Percentiles rank a stretch among this genome's conserved stretches.
These are phyloP conservation scores for Eupithecia inturbata DNA, from an alignment of 2,888 invertebrate genomes.

Conservation along the genomic window DNA sequence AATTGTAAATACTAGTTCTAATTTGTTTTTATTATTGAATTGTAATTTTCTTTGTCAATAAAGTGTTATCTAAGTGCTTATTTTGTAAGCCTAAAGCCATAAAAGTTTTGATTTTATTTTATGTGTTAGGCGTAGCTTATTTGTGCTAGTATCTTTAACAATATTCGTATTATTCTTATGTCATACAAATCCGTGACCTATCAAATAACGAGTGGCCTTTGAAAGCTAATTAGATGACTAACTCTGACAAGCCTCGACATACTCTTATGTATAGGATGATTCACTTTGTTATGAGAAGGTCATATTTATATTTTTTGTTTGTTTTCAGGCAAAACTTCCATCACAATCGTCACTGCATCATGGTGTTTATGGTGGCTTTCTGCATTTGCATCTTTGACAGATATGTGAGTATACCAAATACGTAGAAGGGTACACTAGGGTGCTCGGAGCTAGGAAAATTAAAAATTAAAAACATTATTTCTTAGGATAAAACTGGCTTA, in stretches of 20 bases:
- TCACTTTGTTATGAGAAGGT: neutral
- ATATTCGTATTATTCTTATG: neutral
- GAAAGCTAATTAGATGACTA: conserved; percentile 16
- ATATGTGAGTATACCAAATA: conserved; percentile 69
- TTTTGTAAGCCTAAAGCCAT: neutral
- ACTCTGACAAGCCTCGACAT: conserved; percentile 1
- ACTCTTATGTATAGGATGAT: neutral
- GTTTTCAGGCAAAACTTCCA: conserved; percentile 68
- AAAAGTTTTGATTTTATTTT: neutral
- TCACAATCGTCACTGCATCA: conserved; percentile 69
- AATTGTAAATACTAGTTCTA: too few relatives aligned
- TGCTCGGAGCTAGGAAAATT: neutral
- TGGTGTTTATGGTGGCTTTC: conserved; percentile 71
- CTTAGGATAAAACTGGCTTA: neutral
- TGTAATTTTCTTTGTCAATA: too few relatives aligned
- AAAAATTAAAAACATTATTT: neutral
- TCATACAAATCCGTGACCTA: conserved; percentile 10
- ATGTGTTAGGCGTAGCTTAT: neutral
- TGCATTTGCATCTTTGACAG: conserved; percentile 74
- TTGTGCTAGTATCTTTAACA: neutral
- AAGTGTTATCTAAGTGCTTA: neutral
- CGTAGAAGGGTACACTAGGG: neutral
- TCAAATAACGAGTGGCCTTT: conserved; percentile 16
- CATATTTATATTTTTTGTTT: too few relatives aligned
- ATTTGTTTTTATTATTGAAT: too few relatives aligned